phyloP scores from a whole-genome alignment of 2,797 vertebrate species.

The Falco cherrug region DNA sequence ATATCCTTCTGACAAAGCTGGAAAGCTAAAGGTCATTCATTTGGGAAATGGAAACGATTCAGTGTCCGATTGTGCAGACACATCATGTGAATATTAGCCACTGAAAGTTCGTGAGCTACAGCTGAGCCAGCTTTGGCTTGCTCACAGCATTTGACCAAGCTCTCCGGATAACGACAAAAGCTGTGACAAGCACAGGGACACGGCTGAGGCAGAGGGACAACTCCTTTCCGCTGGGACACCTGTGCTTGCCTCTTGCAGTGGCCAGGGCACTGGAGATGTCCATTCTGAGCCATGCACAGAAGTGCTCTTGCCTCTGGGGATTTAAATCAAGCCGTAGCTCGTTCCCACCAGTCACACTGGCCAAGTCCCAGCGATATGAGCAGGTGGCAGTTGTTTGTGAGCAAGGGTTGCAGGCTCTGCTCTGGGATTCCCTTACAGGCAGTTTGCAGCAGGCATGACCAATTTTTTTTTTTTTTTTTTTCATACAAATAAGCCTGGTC shows the following conservation, averaged over 20 bases:
- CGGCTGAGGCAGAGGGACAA: neutral
- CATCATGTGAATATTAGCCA: neutral
- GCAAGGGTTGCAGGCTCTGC: neutral
- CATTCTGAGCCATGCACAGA: fast-evolving
- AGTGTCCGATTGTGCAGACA: neutral
- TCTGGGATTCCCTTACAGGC: neutral
- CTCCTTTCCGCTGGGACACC: neutral
- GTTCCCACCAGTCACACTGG: neutral
- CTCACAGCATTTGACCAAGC: neutral
- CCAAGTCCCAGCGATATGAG: fast-evolving
- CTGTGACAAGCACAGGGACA: neutral
- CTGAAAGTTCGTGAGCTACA: neutral
- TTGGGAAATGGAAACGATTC: conserved; percentile 39
- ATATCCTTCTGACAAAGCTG: conserved; percentile 38
- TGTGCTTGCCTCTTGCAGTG: neutral
- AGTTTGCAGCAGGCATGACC: neutral
- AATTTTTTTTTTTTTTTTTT: neutral
- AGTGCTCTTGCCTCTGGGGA: neutral
- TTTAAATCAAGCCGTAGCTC: neutral
- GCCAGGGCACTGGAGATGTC: neutral
- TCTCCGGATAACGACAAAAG: neutral
- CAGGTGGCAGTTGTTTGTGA: neutral
- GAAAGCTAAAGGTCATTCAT: conserved; percentile 36
- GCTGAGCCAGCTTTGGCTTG: neutral
- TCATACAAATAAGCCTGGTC: neutral